These are phyloP conservation scores for Neodiprion lecontei DNA, from an alignment of 1,140 invertebrate genomes.

Conservation along the genomic window DNA sequence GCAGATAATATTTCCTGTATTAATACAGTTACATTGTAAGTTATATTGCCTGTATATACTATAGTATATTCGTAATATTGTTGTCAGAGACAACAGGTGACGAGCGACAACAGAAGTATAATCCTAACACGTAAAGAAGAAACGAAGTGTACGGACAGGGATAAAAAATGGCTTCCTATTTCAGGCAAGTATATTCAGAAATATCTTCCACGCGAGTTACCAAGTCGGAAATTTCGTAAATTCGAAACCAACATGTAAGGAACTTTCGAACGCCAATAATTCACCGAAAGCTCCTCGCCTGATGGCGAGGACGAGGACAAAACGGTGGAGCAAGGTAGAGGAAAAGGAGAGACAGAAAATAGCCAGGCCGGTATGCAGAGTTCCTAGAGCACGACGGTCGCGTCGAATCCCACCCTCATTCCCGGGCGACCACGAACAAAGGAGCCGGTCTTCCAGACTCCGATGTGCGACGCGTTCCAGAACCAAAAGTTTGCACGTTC, in stretches of 20 bases:
- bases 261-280: background rate
- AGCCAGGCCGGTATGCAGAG: background rate
- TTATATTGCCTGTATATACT: too few relatives aligned
- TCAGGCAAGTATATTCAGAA: too few relatives aligned
- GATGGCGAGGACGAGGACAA: background rate
- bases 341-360: background rate
- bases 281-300: background rate
- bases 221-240: background rate
- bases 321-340: background rate
- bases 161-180: too few relatives aligned
- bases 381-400: constrained; percentile 4
- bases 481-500: background rate
- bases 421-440: background rate
- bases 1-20: too few relatives aligned
- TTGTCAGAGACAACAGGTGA: too few relatives aligned
- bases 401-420: background rate
- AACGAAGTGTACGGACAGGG: too few relatives aligned
- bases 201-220: background rate
- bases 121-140: too few relatives aligned
- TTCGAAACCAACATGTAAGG: background rate
- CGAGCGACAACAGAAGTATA: too few relatives aligned
- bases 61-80: too few relatives aligned
- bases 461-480: background rate
- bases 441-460: constrained; percentile 1
- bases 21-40: too few relatives aligned